phyloP scores from a whole-genome alignment of 2,113 vertebrate species.

The Cavia porcellus region DNA sequence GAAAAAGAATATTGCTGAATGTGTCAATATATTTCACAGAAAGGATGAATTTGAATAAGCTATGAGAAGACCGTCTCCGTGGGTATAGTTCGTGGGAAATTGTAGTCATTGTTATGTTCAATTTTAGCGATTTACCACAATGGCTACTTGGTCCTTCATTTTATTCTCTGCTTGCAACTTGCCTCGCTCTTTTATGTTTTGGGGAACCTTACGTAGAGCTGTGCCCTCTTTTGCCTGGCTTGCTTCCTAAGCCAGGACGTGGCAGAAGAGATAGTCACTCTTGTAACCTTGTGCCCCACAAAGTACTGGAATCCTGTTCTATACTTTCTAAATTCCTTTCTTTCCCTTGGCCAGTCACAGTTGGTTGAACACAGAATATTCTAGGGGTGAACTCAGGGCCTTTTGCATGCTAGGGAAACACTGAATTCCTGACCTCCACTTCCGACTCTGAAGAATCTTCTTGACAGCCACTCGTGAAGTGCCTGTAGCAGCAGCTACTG shows the following conservation, averaged over 20 bases:
- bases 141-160: neutral
- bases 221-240: neutral
- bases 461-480: neutral
- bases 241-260: neutral
- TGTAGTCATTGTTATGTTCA: neutral
- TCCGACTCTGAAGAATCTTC: neutral
- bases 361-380: neutral
- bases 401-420: neutral
- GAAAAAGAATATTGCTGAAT: neutral
- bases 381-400: neutral
- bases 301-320: neutral
- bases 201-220: neutral
- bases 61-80: neutral
- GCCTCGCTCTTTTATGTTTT: too few relatives aligned
- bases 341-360: neutral
- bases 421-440: neutral
- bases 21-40: neutral
- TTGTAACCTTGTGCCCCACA: neutral
- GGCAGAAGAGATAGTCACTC: neutral
- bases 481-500: neutral
- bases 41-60: neutral
- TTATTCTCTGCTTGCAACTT: neutral
- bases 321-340: neutral
- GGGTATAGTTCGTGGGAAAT: neutral
- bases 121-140: neutral